Conservation (phyloP, 2,888 invertebrate genomes). For the Slavum lentiscoides region DNA sequence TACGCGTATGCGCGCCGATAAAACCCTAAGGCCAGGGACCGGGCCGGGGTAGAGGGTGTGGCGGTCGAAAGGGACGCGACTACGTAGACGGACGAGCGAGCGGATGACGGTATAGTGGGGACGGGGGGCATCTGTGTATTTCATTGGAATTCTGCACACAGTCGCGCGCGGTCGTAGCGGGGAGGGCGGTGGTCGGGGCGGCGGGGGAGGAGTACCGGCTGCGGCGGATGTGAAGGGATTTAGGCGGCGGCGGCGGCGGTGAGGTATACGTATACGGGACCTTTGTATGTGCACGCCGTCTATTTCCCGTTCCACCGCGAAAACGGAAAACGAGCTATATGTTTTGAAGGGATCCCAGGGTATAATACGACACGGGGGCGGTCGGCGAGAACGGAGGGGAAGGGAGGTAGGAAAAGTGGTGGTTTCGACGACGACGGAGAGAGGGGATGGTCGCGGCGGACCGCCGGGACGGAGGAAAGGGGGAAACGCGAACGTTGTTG, state of each 20-base stretch:
- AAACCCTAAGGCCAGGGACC: slow-evolving; percentile 27
- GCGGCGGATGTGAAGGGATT: background rate
- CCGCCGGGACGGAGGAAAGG: background rate
- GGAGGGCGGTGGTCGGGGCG: too few relatives aligned
- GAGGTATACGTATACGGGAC: slow-evolving; percentile 1
- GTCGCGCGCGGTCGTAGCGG: background rate
- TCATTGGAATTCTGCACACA: slow-evolving; percentile 51
- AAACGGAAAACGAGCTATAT: slow-evolving; percentile 46
- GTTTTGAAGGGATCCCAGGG: slow-evolving; percentile 42
- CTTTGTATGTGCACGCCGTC: slow-evolving; percentile 48
- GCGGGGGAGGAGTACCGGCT: background rate
- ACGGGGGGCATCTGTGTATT: slow-evolving; percentile 37
- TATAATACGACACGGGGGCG: background rate
- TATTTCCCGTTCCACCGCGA: slow-evolving; percentile 52
- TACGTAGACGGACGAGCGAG: too few relatives aligned
- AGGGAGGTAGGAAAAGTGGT: too few relatives aligned
- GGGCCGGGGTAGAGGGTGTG: background rate
- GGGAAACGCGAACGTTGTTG: slow-evolving; percentile 17
- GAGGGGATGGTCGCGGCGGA: background rate
- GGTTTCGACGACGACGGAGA: too few relatives aligned
- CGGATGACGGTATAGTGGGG: too few relatives aligned
- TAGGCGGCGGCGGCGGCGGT: slow-evolving; percentile 1
- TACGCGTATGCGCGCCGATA: slow-evolving; percentile 14
- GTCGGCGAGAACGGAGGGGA: background rate
- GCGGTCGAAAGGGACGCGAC: background rate